phyloP scores from a whole-genome alignment of 2,888 invertebrate species.

The Epistrophella euchroma region DNA sequence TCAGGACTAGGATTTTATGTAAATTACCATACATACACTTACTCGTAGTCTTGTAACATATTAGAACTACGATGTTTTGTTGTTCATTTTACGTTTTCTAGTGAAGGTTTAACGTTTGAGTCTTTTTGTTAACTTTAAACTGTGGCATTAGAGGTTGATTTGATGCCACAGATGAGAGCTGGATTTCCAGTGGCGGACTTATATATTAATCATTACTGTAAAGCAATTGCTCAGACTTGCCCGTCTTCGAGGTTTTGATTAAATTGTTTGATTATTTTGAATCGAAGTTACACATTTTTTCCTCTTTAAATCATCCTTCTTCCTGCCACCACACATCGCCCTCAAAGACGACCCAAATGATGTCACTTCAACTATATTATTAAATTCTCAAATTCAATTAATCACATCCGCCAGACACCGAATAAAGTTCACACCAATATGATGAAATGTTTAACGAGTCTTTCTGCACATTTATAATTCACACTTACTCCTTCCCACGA shows the following conservation, averaged over 20 bases:
- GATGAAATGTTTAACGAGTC: no score
- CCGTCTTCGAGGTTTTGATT: neutral
- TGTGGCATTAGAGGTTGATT: neutral
- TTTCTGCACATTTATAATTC: no score
- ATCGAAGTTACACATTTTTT: no score
- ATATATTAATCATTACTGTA: neutral
- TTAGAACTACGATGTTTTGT: neutral
- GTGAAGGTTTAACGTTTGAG: neutral
- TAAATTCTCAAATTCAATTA: no score
- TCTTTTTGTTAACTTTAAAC: neutral
- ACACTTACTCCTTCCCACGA: no score
- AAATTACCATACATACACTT: neutral
- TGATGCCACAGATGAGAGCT: neutral
- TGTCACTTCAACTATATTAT: no score
- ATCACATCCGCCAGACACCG: no score
- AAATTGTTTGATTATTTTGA: neutral
- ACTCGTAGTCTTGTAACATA: neutral
- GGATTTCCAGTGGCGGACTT: neutral
- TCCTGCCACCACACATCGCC: no score
- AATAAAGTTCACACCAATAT: no score
- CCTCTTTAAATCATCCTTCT: no score
- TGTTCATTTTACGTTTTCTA: conserved; percentile 3
- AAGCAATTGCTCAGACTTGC: neutral
- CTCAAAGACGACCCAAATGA: no score
- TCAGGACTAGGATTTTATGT: neutral